These are phyloP conservation scores for Syrmaticus mikado DNA, from an alignment of 2,113 vertebrate genomes.

Conservation along the genomic window DNA sequence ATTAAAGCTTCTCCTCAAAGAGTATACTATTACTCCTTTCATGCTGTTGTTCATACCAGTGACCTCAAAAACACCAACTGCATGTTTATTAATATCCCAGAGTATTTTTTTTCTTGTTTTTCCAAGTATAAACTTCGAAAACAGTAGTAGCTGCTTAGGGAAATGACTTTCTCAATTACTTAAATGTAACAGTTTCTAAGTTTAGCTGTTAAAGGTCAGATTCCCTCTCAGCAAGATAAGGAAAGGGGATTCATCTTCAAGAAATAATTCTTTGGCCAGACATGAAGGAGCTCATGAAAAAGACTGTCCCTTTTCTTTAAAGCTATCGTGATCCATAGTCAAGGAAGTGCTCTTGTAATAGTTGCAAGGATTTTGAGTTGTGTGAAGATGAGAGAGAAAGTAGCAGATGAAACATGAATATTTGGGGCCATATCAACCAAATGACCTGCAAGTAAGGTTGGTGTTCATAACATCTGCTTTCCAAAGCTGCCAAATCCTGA, in stretches of 20 bases:
- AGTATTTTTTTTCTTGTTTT: slow-evolving; percentile 9
- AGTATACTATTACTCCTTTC: background rate
- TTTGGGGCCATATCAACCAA: background rate
- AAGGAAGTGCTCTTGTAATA: background rate
- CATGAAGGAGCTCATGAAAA: background rate
- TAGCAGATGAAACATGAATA: background rate
- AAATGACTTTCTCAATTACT: background rate
- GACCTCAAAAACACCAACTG: background rate
- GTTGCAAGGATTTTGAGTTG: background rate
- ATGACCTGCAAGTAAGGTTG: background rate
- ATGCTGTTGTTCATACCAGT: background rate
- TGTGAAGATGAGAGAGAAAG: background rate
- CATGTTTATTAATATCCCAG: background rate
- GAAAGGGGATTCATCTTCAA: background rate
- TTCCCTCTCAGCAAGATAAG: background rate
- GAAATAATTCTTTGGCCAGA: background rate
- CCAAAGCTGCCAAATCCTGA: background rate
- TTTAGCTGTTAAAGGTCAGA: background rate
- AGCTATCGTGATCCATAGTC: background rate
- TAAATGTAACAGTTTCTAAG: background rate
- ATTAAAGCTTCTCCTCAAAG: background rate
- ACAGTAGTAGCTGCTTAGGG: background rate
- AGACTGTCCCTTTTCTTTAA: background rate
- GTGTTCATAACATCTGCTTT: background rate
- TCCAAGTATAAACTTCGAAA: background rate